Conservation (phyloP, 2,113 vertebrate genomes). For the Micromys minutus region DNA sequence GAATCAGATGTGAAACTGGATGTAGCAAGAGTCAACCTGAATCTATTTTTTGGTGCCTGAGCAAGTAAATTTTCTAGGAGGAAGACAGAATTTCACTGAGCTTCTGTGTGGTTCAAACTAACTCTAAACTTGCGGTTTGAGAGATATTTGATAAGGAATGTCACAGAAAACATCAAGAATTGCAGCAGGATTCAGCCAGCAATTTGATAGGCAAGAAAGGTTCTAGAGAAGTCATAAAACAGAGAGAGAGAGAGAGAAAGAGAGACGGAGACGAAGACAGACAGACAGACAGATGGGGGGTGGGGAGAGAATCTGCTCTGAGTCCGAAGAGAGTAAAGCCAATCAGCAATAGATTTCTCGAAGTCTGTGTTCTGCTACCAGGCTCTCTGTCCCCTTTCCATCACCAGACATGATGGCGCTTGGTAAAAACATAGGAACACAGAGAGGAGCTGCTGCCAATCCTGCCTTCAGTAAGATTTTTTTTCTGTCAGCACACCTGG, state of each 20-base stretch:
- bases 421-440: fast-evolving
- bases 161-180: not conserved
- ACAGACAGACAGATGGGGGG: too few species aligned
- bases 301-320: too few species aligned
- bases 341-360: too few species aligned
- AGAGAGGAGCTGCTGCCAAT: not conserved
- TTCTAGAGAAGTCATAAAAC: not conserved
- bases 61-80: not conserved
- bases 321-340: not conserved
- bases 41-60: not conserved
- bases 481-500: not conserved
- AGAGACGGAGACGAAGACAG: too few species aligned
- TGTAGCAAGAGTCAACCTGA: not conserved
- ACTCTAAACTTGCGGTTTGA: not conserved
- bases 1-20: not conserved
- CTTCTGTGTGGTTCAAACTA: not conserved
- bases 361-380: not conserved
- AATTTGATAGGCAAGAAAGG: fast-evolving
- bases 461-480: not conserved
- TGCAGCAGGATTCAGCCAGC: not conserved
- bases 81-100: not conserved
- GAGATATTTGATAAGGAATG: not conserved
- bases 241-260: too few species aligned
- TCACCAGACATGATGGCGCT: too few species aligned
- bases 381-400: not conserved